Evolutionary conservation across 2,888 invertebrate genomes (phyloP), one percentile per base, ranked within the genome.

Genomic region (Plagodis dolabraria): DNA sequence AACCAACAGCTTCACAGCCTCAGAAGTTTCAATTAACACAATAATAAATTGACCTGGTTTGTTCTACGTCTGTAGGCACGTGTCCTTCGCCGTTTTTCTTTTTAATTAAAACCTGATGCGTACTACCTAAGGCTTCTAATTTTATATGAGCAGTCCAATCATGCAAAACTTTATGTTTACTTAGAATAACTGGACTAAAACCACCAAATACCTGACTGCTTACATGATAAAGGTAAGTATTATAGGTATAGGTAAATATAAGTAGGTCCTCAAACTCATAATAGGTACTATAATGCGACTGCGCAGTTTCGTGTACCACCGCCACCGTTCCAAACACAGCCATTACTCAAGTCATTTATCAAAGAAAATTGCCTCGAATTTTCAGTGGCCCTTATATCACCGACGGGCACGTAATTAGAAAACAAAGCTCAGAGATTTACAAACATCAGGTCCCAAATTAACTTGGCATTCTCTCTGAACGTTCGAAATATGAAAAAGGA

Each of bases 11-110:
- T 22, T 22, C 10, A 40, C 11, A 12, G 43, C 5, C 58, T 47
- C 47, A 36, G 47, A 11, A 53, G 47, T 48, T 60, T 69, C 72
- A 74, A 76, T 74, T 75, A 71, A 72, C 64, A 65, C 67, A 70
- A 71, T 57, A 74, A 71, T 65, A 68, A 69, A 63, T 69, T 64
- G 70, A 57, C 63, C 11, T 65, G 65, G 63, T 65, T 64, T 71
- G 74, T 72, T 73, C 72, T 74, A 83, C 74, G 79, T 82, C 85
- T 82, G 82, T 75, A 77, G 79, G 61, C 60, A 35, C 51, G 57
- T 63, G 70, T 74, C 74, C 75, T 77, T 79, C 72, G 68, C 52
- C 63, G 68, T 67, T 79, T 79, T 81, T 73, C 69, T 65, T 63
- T 60, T 59, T 70, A 64, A 67, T 75, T 68, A 68, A 67, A 73